Conservation (phyloP, 2,888 invertebrate genomes). For the Mythimna ferrago region DNA sequence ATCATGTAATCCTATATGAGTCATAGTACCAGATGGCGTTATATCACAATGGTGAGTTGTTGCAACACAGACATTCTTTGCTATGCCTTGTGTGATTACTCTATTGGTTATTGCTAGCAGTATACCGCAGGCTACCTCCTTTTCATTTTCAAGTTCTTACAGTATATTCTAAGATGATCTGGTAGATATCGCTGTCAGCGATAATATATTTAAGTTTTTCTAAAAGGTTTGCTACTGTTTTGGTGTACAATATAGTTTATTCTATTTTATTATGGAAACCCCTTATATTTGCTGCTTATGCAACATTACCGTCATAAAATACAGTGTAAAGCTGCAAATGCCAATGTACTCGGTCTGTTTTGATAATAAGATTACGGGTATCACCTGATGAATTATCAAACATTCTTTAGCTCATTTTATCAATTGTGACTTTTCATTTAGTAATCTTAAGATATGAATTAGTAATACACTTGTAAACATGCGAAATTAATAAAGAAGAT, state of each 20-base stretch:
- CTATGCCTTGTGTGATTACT: not conserved
- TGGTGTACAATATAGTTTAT: too few relatives aligned
- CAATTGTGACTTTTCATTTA: slow-evolving; percentile 31
- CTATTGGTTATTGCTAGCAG: too few relatives aligned
- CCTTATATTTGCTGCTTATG: slow-evolving; percentile 4
- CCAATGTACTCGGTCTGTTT: slow-evolving; percentile 20
- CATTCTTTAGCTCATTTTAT: slow-evolving; percentile 39
- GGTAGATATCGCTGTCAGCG: too few relatives aligned
- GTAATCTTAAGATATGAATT: slow-evolving; percentile 19
- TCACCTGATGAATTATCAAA: slow-evolving; percentile 42
- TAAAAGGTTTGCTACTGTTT: too few relatives aligned
- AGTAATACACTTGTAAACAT: not conserved
- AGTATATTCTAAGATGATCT: too few relatives aligned
- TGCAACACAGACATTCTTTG: not conserved
- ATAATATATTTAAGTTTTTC: too few relatives aligned
- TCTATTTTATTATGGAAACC: not conserved
- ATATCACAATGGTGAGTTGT: not conserved
- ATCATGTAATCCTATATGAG: slow-evolving; percentile 6
- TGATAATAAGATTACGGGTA: slow-evolving; percentile 32
- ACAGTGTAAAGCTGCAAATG: slow-evolving; percentile 16
- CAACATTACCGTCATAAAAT: not conserved
- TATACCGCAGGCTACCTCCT: too few relatives aligned
- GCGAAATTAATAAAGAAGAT: not conserved
- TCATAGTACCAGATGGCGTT: slow-evolving; percentile 22
- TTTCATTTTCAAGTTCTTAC: too few relatives aligned